Evolutionary conservation across 2,888 invertebrate species (phyloP), one percentile per base, ranked within the genome.

Genomic region (Cylloceria caligata): DNA sequence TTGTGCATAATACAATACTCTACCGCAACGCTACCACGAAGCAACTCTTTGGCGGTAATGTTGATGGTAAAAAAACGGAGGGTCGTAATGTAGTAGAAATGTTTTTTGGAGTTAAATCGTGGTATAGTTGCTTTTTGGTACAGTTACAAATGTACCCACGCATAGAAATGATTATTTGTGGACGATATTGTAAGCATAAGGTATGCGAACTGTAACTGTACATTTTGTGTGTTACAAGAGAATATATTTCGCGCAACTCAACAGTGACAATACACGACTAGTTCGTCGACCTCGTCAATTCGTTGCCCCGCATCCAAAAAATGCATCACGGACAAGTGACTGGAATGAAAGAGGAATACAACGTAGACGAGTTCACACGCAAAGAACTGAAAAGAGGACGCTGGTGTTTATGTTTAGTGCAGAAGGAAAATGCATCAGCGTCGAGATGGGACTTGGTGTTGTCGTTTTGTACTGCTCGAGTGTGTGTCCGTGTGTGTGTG

Each of bases 241-340:
- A n/a, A 55, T 55, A 27, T n/a, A 57, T 62, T 34, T 62, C 9
- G 36, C 60, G 9, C 36, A 16, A 7, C n/a, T 36, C 3, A 3
- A 11, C 1, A n/a, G 19, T 9, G 34, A 68, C 68, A 69, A 74
- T 68, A 11, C 30, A 45, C 69, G 55, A 74, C 21, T 24, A 52
- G 80, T 80, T 80, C 80, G 80, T 80, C 74, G 80, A 80, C 80
- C 80, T 65, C 65, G 73, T 71, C 24, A 16, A 52, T 34, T 39
- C 36, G 36, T 68, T 49, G 52, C 42, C 42, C 64, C 67, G 57
- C 67, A 60, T 68, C 39, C 27, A 27, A 6, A 71, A 71, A 64
- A 55, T 11, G 21, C 16, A 36, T 36, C 52, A 16, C 21, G 24
- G 27, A 39, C 57, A 67, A 27, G 67, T 34, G 27, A 19, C 64